Base-by-base conservation (phyloP, 2,113 vertebrate species). In the Nansenia antarctica region DNA sequence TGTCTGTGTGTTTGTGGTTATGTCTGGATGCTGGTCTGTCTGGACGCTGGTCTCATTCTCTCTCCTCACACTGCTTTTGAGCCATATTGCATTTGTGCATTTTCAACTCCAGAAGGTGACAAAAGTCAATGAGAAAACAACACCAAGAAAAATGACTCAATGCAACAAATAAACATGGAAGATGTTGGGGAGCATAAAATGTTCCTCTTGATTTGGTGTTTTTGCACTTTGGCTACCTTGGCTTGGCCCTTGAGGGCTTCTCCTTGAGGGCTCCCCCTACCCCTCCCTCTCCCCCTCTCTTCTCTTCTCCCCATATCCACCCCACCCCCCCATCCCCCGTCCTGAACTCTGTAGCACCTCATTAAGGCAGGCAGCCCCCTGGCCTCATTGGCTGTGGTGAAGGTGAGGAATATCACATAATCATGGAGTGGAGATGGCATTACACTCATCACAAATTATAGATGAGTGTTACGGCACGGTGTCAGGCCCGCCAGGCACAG, bases 361-460 rank as follows among this genome's bases (percentile, higher is more conserved):
- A 90, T 92, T 91, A 91, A 85, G 81, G 65, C 69, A 76, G 65
- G 72, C 77, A 77, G 78, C 82, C 82, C 45, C 74, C 73, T 72
- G 86, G 82, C 82, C 85, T 90, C 84, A 86, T 81, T 82, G 85
- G 81, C 85, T 80, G 60, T 76, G 72, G 86, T 82, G 80, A 82
- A 91, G 90, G 89, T 92, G 91, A 91, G 74, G 87, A 89, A 91
- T 90, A 91, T 91, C 85, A 89, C 87, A 87, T 89, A 88, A 91
- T 93, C 89, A 91, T 92, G 84, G 91, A 90, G 88, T 89, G 71
- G 81, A 87, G 88, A 90, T 88, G 89, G 79, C 86, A 86, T 91
- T 91, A 90, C 85, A 83, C 86, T 89, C 89, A 88, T 92, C 87
- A 91, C 90, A 82, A 91, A 92, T 93, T 92, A 93, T 91, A 87